Conservation (phyloP, 2,113 vertebrate species). For the Dicrurus megarhynchus region DNA sequence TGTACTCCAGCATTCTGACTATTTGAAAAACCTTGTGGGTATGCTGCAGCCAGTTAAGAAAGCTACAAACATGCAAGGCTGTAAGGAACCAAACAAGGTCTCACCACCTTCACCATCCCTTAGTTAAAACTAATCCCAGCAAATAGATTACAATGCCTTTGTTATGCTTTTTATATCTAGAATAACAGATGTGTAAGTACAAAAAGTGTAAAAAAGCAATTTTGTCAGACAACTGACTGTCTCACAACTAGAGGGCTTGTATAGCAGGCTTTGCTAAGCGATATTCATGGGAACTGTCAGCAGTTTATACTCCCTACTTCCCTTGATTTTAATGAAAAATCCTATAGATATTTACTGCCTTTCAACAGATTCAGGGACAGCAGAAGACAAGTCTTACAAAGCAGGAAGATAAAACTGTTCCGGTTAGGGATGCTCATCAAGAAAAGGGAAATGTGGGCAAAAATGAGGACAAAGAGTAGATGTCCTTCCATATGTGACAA, state of each 20-base stretch:
- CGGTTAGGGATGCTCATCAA: background rate
- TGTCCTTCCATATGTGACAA: background rate
- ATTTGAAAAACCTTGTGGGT: background rate
- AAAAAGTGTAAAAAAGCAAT: background rate
- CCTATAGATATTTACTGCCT: background rate
- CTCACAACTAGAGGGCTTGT: background rate
- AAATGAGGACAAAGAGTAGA: constrained; percentile 17
- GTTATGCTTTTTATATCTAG: background rate
- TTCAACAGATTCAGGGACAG: background rate
- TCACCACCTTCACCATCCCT: background rate
- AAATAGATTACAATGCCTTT: background rate
- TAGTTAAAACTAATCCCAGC: background rate
- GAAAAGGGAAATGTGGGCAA: background rate
- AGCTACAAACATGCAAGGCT: background rate
- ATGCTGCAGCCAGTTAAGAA: background rate
- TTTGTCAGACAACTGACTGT: background rate
- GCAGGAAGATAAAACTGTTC: background rate
- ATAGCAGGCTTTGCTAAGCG: background rate
- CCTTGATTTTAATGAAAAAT: background rate
- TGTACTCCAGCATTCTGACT: background rate
- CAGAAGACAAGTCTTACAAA: background rate
- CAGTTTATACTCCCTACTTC: background rate
- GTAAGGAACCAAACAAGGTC: background rate
- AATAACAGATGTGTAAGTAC: background rate
- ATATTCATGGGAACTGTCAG: background rate